Base-by-base conservation (phyloP, 2,888 invertebrate species). In the Drosophila seclusa region DNA sequence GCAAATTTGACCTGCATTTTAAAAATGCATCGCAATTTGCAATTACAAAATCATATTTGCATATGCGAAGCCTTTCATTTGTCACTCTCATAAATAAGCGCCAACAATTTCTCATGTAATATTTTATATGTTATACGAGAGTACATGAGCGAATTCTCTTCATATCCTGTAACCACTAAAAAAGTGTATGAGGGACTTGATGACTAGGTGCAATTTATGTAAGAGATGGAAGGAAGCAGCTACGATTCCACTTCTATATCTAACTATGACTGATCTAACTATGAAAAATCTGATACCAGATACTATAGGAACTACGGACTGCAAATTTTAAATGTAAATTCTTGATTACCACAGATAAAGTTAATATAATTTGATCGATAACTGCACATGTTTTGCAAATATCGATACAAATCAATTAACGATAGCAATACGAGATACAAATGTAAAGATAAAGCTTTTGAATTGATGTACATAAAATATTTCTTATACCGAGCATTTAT, bases 31-130 rank as follows among this genome's bases (percentile, higher is more conserved):
- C 36, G 70, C 63, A 67, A 67, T 48, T 68, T 60, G 76, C 83
- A 86, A 85, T 85, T 86, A 84, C 82, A 81, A 82, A 84, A 84
- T 85, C 77, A 82, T 86, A 84, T 85, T 84, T 86, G 71, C 82
- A 82, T 78, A 80, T 78, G 65, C 67, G 78, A 74, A 68, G 58
- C 81, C 80, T 83, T 86, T 86, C 84, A 84, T 83, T 86, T 84
- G 84, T 83, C 86, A 84, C 82, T 83, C 74, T 76, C 78, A 78
- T 78, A 76, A 78, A 78, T 78, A 78, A 78, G 72, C 78, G 72
- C 27, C 68, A 68, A 58, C 68, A 68, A 76, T 78, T 83, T 85
- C 61, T 75, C 77, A 73, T 81, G 79, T 64, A 57, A 66, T 67
- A 68, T 65, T 75, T 71, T 53, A 68, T 32, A 48, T 45, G 24